Evolutionary conservation across 2,888 invertebrate genomes (phyloP).

Genomic region (Stomorhina lunata): DNA sequence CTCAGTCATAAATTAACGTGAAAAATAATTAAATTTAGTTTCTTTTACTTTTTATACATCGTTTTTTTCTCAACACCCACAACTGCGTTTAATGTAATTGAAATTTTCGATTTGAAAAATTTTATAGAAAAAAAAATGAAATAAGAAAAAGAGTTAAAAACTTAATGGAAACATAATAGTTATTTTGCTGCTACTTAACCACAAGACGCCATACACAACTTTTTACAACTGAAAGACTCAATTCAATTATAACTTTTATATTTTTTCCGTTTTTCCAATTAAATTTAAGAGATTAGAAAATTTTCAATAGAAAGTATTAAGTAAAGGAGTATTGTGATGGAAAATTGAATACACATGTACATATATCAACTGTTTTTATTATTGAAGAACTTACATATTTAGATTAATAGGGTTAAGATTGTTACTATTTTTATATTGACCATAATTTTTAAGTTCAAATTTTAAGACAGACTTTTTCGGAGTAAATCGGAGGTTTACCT

Average conservation of each 20-base stretch:
- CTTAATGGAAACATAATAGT: not conserved
- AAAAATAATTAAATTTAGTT: conserved; percentile 25
- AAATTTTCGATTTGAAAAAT: not conserved
- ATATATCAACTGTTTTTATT: no score
- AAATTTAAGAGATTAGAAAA: not conserved
- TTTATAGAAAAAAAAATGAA: not conserved
- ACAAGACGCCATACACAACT: not conserved
- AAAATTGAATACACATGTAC: no score
- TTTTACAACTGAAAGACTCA: not conserved
- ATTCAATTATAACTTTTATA: conserved; percentile 5
- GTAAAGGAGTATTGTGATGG: not conserved
- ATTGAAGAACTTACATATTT: no score
- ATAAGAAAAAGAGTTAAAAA: no score
- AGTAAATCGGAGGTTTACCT: no score
- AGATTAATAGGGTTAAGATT: no score
- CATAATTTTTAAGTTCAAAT: no score
- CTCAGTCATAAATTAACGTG: conserved; percentile 13
- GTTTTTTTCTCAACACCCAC: not conserved
- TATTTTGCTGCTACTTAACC: conserved; percentile 30
- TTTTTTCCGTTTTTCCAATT: not conserved
- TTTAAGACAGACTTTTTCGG: no score
- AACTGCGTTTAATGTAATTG: conserved; percentile 37
- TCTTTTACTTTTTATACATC: no score
- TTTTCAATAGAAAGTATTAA: not conserved
- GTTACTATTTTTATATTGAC: no score